Evolutionary conservation across 2,113 vertebrate species (phyloP).

Genomic region (Paralichthys olivaceus): DNA sequence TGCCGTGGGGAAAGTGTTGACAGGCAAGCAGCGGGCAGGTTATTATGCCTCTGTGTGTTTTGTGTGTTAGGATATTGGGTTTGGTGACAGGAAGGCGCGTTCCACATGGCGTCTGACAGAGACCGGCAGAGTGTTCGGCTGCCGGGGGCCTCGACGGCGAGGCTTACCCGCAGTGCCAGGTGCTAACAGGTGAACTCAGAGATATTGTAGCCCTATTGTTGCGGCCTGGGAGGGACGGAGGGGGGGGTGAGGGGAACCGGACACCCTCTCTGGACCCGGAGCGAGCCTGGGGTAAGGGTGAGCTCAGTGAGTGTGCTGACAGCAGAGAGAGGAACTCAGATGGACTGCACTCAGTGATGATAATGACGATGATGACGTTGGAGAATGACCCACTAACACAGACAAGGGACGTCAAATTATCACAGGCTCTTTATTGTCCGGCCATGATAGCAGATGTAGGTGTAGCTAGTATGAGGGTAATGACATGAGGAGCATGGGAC

Average conservation of each 20-base stretch:
- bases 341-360: conserved; percentile 49
- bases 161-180: conserved; percentile 51
- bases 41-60: conserved; percentile 64
- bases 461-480: conserved; percentile 35
- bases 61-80: conserved; percentile 63
- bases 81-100: conserved; percentile 74
- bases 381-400: conserved; percentile 45
- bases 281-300: conserved; percentile 57
- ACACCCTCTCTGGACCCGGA: conserved; percentile 68
- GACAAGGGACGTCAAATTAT: conserved; percentile 52
- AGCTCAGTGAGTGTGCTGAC: conserved; percentile 65
- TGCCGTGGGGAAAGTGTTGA: conserved; percentile 60
- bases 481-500: conserved; percentile 44
- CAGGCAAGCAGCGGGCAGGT: conserved; percentile 51
- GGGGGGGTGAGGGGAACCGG: conserved; percentile 57
- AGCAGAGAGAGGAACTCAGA: conserved; percentile 56
- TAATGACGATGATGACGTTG: conserved; percentile 52
- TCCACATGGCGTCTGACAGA: conserved; percentile 75
- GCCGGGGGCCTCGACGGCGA: conserved; percentile 33
- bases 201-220: conserved; percentile 71
- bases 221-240: conserved; percentile 42
- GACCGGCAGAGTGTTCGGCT: conserved; percentile 51
- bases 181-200: conserved; percentile 77
- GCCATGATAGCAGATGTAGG: conserved; percentile 47
- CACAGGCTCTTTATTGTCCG: conserved; percentile 50